Percentiles rank a stretch among this genome's conserved stretches.
Conservation (phyloP, 2,113 vertebrate species). For the Calidris pugnax region DNA sequence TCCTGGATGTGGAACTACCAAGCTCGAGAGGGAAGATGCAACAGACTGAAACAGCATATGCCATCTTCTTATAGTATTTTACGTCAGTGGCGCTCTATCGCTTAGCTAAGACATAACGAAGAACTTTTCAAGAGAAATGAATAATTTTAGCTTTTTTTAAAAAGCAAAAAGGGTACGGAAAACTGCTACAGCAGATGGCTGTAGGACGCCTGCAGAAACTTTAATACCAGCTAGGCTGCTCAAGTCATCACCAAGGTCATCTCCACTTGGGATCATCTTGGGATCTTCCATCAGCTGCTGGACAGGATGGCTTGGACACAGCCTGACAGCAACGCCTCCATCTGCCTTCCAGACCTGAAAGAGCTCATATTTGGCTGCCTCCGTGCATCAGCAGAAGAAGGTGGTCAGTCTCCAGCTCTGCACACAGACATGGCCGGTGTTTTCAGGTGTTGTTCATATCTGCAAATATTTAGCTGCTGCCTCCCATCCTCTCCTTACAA, state of each 20-base stretch:
- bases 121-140: background rate
- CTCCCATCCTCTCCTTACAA: background rate
- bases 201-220: background rate
- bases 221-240: background rate
- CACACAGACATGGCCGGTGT: background rate
- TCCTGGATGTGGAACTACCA: background rate
- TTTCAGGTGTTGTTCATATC: background rate
- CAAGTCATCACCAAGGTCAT: background rate
- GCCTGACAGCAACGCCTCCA: background rate
- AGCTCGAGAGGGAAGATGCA: background rate
- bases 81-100: background rate
- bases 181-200: background rate
- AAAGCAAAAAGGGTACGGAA: background rate
- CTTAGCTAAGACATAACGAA: background rate
- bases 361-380: background rate
- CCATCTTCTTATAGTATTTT: background rate
- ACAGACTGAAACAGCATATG: slow-evolving; percentile 36
- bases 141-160: background rate
- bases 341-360: background rate
- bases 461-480: background rate
- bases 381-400: background rate
- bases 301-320: background rate
- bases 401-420: background rate
- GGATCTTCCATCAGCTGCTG: background rate
- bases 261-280: background rate